Percentiles rank a stretch among this genome's conserved stretches.
These are phyloP conservation scores for Fabriciana adippe DNA, from an alignment of 2,888 invertebrate genomes.

Conservation along the genomic window DNA sequence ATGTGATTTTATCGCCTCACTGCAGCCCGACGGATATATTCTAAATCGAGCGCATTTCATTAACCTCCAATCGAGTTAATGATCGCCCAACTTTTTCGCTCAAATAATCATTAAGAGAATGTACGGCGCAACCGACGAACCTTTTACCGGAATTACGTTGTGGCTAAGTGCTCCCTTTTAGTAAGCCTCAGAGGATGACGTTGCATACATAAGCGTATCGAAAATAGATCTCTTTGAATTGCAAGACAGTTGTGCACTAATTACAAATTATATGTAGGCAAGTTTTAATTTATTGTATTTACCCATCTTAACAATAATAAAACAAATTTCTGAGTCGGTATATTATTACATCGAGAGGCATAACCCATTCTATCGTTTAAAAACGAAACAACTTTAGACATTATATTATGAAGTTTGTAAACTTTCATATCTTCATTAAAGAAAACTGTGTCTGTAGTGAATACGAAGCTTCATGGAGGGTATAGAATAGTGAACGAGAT, in stretches of 20 bases:
- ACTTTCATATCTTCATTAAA: slow-evolving; percentile 46
- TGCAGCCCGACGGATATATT: slow-evolving; percentile 49
- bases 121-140: slow-evolving; percentile 60
- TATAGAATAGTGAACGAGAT: slow-evolving; percentile 61
- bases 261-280: not conserved
- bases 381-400: slow-evolving; percentile 11
- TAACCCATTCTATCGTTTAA: slow-evolving; percentile 1
- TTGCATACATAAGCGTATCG: slow-evolving; percentile 34
- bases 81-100: slow-evolving; percentile 74
- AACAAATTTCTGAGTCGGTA: not conserved
- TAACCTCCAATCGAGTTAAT: slow-evolving; percentile 73
- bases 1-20: slow-evolving; percentile 20
- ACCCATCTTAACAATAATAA: not conserved
- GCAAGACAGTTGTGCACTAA: not conserved
- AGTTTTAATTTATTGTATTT: not conserved
- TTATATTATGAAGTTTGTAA: slow-evolving; percentile 37
- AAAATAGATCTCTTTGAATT: slow-evolving; percentile 21
- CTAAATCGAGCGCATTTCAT: slow-evolving; percentile 65
- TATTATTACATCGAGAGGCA: slow-evolving; percentile 2
- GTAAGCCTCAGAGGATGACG: slow-evolving; percentile 39
- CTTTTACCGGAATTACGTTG: slow-evolving; percentile 76
- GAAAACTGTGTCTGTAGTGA: slow-evolving; percentile 44
- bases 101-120: slow-evolving; percentile 77
- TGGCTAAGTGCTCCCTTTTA: slow-evolving; percentile 67
- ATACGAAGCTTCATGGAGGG: slow-evolving; percentile 47